phyloP scores from a whole-genome alignment of 2,888 invertebrate genomes.

The Trachelus iudaicus region DNA sequence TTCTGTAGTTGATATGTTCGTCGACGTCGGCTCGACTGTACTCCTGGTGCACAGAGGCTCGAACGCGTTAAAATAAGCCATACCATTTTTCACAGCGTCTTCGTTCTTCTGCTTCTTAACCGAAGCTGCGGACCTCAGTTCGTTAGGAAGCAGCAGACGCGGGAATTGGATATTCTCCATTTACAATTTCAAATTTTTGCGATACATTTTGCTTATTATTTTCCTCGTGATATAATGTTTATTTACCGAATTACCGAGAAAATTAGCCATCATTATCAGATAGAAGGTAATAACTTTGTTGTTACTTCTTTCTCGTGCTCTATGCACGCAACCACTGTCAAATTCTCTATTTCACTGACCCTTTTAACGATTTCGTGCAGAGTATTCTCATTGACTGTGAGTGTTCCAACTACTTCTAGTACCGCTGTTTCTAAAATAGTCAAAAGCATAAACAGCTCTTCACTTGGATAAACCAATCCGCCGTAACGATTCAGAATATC shows the following conservation, averaged over 20 bases:
- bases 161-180: no score
- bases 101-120: no score
- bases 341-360: slow-evolving; percentile 9
- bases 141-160: no score
- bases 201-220: slow-evolving; percentile 13
- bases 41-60: no score
- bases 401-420: slow-evolving; percentile 18
- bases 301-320: slow-evolving; percentile 15
- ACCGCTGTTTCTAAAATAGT: slow-evolving; percentile 17
- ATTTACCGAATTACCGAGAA: slow-evolving; percentile 14
- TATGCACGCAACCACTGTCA: slow-evolving; percentile 15
- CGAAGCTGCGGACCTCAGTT: no score
- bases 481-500: slow-evolving; percentile 17
- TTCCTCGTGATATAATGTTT: slow-evolving; percentile 17
- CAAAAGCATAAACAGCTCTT: slow-evolving; percentile 19
- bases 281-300: slow-evolving; percentile 12
- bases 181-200: slow-evolving; percentile 19
- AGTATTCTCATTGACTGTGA: slow-evolving; percentile 17
- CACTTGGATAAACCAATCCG: slow-evolving; percentile 21
- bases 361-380: slow-evolving; percentile 16
- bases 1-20: no score
- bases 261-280: slow-evolving; percentile 14
- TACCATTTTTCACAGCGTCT: no score
- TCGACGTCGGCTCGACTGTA: no score
- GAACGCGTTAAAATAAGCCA: no score